Evolutionary conservation across 2,888 invertebrate genomes (phyloP), one percentile per base, ranked within the genome.

Genomic region (Gonocerus acuteangulatus): DNA sequence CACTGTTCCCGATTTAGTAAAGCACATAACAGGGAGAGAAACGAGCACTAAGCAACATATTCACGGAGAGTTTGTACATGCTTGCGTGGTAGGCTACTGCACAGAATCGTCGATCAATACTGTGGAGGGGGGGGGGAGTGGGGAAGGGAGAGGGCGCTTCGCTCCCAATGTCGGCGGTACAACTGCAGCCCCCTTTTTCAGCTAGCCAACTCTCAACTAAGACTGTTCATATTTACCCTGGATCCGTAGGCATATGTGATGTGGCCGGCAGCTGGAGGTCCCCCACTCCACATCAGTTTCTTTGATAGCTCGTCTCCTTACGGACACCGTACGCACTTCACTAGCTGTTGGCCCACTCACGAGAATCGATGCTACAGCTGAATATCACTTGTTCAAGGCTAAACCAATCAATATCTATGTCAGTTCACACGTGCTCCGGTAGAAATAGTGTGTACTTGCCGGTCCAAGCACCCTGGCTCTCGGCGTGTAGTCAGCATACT

Each of bases 1-100:
- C 64, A 22, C 60, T 18, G 34, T 49, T 61, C 54, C 36, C 52
- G 58, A 60, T 58, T 58, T 57, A 57, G 32, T 61, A 60, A 62
- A 59, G 48, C 65, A 56, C 63, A 62, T 62, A 65, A 64, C 52
- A 32, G 56, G 47, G 60, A 48, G 59, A 60, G 65, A 58, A 44
- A 45, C 52, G 49, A 62, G 61, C 61, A 61, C 61, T 56, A 62
- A 60, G 48, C 63, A 60, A 62, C 63, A 65, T 65, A 63, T 63
- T 63, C 63, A 56, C 58, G 48, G 51, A 36, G 61, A 52, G 62
- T 64, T 62, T 60, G 63, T 61, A 59, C 64, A 62, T 59, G 61
- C 52, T 63, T 65, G 65, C 65, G 65, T 65, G 60, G 65, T 65
- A 60, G 65, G 57, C 63, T 65, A 65, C 65, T 64, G 65, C 65